Conservation (phyloP, 1,140 invertebrate species). For the Agrilus planipennis region DNA sequence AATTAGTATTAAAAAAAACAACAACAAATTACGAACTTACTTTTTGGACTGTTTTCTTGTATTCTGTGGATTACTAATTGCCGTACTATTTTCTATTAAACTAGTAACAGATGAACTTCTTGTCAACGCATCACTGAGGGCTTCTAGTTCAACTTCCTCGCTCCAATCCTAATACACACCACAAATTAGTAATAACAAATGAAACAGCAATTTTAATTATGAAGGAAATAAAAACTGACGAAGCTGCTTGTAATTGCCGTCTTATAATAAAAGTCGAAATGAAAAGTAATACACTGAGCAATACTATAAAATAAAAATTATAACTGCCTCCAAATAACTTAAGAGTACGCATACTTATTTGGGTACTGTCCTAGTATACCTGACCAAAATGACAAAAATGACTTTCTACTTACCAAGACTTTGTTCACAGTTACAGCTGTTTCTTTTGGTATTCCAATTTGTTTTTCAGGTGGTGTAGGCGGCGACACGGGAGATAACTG, state of each 20-base stretch:
- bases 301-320: too few species aligned
- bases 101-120: constrained; percentile 43
- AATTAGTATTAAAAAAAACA: background rate
- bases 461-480: constrained; percentile 9
- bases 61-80: too few species aligned
- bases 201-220: too few species aligned
- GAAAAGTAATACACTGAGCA: too few species aligned
- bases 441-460: background rate
- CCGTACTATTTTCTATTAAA: constrained; percentile 36
- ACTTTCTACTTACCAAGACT: constrained; percentile 17
- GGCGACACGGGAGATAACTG: constrained; percentile 12
- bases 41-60: constrained; percentile 3
- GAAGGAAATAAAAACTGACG: too few species aligned
- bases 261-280: background rate
- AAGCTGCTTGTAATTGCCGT: too few species aligned
- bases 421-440: constrained; percentile 10
- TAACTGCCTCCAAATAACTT: too few species aligned
- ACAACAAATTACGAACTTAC: constrained; percentile 4
- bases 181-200: constrained; percentile 5
- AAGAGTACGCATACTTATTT: too few species aligned
- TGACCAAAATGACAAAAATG: too few species aligned
- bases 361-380: too few species aligned
- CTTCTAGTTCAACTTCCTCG: constrained; percentile 44
- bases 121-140: constrained; percentile 35
- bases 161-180: constrained; percentile 37